These are phyloP conservation scores for Gadopsis bispinosus DNA, from an alignment of 2,797 vertebrate species.

Conservation along the genomic window DNA sequence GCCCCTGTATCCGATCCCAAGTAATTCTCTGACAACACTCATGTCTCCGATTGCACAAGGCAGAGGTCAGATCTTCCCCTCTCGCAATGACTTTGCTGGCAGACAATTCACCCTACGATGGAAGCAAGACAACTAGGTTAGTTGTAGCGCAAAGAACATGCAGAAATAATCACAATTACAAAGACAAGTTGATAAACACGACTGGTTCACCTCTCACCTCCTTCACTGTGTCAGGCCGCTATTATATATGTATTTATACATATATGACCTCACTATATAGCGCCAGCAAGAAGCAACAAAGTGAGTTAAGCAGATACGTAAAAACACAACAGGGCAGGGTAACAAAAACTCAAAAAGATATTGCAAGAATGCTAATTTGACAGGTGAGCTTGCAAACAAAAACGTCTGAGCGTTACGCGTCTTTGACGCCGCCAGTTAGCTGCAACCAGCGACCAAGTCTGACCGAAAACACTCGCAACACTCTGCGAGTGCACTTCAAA, in stretches of 20 bases:
- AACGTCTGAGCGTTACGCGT: background rate
- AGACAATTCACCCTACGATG: constrained; percentile 77
- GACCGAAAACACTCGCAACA: background rate
- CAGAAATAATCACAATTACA: background rate
- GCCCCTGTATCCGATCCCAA: constrained; percentile 79
- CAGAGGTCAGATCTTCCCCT: constrained; percentile 80
- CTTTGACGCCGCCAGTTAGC: background rate
- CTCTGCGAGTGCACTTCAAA: constrained; percentile 7
- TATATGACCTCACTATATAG: background rate
- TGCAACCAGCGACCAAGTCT: background rate
- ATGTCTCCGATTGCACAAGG: constrained; percentile 80
- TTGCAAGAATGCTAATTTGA: background rate
- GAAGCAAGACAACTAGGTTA: constrained; percentile 51
- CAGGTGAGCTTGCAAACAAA: background rate
- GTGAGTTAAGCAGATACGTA: background rate
- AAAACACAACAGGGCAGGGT: background rate
- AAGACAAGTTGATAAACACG: background rate
- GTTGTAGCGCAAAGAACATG: constrained; percentile 13
- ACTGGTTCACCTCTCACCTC: constrained; percentile 5
- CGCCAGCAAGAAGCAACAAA: background rate
- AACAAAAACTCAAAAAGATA: background rate
- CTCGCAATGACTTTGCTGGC: constrained; percentile 70
- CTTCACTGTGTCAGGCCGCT: constrained; percentile 13
- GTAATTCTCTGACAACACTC: constrained; percentile 84
- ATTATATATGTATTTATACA: background rate